These are phyloP conservation scores for Synergus laeviventris DNA, from an alignment of 2,888 invertebrate species.

Conservation along the genomic window DNA sequence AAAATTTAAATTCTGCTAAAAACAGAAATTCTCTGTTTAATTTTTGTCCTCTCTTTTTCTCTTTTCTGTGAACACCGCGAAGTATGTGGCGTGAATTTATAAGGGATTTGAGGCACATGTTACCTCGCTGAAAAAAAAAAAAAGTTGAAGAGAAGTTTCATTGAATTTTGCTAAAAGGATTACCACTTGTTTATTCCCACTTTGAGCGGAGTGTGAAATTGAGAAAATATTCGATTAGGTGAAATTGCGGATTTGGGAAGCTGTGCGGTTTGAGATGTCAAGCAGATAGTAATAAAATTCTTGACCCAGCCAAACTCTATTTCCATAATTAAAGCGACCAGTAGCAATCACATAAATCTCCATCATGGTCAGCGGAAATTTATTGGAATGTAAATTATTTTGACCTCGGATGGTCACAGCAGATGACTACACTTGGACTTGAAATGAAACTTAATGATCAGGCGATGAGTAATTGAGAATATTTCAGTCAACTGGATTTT, in stretches of 20 bases:
- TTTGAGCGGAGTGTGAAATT: too few relatives aligned
- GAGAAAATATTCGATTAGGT: neutral
- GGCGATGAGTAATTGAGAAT: too few relatives aligned
- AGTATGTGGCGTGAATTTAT: neutral
- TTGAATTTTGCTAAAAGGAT: neutral
- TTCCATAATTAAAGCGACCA: neutral
- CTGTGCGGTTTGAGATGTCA: too few relatives aligned
- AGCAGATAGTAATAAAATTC: too few relatives aligned
- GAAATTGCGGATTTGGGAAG: neutral
- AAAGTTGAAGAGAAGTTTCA: neutral
- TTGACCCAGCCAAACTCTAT: neutral
- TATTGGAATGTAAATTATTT: neutral
- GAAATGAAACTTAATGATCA: neutral
- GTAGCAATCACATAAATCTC: neutral
- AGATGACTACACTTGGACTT: slow-evolving; percentile 3
- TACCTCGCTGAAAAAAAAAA: neutral
- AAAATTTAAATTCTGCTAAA: neutral
- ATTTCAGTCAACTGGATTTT: neutral
- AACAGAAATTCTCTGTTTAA: neutral
- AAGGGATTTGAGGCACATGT: neutral
- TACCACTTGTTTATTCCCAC: neutral
- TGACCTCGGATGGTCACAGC: neutral
- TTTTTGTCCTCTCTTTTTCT: too few relatives aligned
- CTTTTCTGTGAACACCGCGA: neutral
- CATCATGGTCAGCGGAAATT: neutral